These are phyloP conservation scores for Eleginops maclovinus DNA, from an alignment of 2,113 vertebrate species.

Conservation along the genomic window DNA sequence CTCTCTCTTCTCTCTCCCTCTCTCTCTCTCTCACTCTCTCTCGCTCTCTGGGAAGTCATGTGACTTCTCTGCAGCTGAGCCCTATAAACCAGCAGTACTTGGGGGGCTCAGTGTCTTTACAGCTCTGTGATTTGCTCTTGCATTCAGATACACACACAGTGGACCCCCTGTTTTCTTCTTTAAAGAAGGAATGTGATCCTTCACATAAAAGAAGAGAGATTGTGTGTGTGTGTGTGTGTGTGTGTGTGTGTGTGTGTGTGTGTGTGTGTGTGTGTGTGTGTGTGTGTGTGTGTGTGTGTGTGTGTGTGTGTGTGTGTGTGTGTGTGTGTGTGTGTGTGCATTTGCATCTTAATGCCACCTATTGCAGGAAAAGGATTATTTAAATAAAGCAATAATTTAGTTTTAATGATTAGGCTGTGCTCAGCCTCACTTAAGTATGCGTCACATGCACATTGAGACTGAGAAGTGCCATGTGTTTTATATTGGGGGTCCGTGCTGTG, in stretches of 20 bases:
- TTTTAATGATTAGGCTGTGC: constrained; percentile 31
- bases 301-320: neutral
- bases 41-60: constrained; percentile 83
- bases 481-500: constrained; percentile 11
- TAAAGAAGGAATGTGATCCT: constrained; percentile 61
- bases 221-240: neutral
- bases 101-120: constrained; percentile 75
- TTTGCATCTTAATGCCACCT: constrained; percentile 10
- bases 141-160: constrained; percentile 43
- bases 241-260: neutral
- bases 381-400: constrained; percentile 10
- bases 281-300: neutral
- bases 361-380: constrained; percentile 27
- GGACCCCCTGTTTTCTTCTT: constrained; percentile 67
- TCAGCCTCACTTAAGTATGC: constrained; percentile 27
- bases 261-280: neutral
- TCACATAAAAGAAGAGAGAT: constrained; percentile 18
- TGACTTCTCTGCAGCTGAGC: constrained; percentile 86
- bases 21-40: constrained; percentile 55
- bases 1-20: constrained; percentile 51
- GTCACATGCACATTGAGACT: constrained; percentile 23
- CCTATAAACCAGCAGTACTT: constrained; percentile 84
- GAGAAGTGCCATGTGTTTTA: constrained; percentile 44
- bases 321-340: neutral
- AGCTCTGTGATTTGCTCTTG: constrained; percentile 68